Base-by-base conservation (phyloP, 2,888 invertebrate species). In the Eurytoma californica region DNA sequence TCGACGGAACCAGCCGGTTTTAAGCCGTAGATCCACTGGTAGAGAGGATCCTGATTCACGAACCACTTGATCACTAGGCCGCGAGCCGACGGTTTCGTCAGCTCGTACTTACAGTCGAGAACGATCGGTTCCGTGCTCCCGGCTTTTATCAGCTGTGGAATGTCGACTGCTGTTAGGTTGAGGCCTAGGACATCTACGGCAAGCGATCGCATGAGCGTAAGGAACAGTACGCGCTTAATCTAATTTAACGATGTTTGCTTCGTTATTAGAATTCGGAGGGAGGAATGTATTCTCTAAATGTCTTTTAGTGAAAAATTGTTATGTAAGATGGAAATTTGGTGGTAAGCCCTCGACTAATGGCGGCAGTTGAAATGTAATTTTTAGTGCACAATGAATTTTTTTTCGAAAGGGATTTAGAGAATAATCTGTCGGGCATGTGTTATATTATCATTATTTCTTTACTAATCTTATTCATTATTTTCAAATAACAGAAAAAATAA, bases 51-150 rank as follows among this genome's bases (percentile, higher is more conserved):
- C 0, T 92, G 92, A 81, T 92, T 92, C 85, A 94, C 93, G 88
- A 93, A 95, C 95, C 96, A 95, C 88, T 95, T 95, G 12, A 95
- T 94, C 3, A 95, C 95, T 24, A 96, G 90, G 0, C 94, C 94
- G 0, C 92, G 92, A 82, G 94, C 88, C 68, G 87, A 84, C 83
- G 87, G 82, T 88, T 94, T 84, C 93, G 93, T 63, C 91, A 92
- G 16, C 92, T 92, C 90, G 83, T 94, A 95, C 85, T 95, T 94
- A 86, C 95, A 96, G 89, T 96, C 95, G 81, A 96, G 90, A 2
- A 94, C 92, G 57, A 93, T 92, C 3, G 93, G 91, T 65, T 92
- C 92, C 66, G 91, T 91, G 14, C 93, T 92, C 5, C 93, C 93
- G 81, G 92, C 93, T 81, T 92, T 92, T 53, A 94, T 92, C 5